Percentiles rank a stretch among this genome's conserved stretches.
Conservation (phyloP, 2,888 invertebrate species). For the Argyresthia albistria region DNA sequence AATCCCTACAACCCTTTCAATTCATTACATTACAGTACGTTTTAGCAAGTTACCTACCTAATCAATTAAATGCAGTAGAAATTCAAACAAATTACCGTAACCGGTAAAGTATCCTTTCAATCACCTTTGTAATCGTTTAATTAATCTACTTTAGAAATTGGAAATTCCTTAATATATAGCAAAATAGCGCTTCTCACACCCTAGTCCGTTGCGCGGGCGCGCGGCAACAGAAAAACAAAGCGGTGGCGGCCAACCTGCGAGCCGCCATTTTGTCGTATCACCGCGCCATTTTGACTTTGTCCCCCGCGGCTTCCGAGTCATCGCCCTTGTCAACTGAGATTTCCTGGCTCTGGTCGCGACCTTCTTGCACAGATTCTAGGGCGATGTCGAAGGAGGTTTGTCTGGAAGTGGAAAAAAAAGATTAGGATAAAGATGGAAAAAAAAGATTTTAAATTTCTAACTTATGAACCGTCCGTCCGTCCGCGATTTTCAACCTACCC, state of each 20-base stretch:
- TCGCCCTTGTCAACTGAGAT: constrained; percentile 13
- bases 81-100: neutral
- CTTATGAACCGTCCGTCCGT: too few species aligned
- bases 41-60: neutral
- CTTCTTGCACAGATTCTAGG: constrained; percentile 51
- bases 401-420: constrained; percentile 14
- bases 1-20: neutral
- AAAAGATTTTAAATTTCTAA: too few species aligned
- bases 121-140: too few species aligned
- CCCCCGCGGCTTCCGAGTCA: constrained; percentile 2
- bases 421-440: too few species aligned
- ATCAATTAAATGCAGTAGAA: neutral
- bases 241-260: constrained; percentile 16
- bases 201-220: constrained; percentile 16
- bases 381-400: constrained; percentile 57
- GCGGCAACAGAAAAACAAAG: constrained; percentile 11
- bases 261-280: constrained; percentile 13
- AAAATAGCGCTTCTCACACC: constrained; percentile 5
- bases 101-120: too few species aligned
- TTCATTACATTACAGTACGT: too few species aligned
- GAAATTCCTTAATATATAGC: neutral
- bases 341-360: constrained; percentile 33
- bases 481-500: too few species aligned
- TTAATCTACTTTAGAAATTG: neutral
- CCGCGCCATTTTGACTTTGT: constrained; percentile 3